Conservation (phyloP, 2,797 vertebrate genomes). For the Rhinoraja longicauda region DNA sequence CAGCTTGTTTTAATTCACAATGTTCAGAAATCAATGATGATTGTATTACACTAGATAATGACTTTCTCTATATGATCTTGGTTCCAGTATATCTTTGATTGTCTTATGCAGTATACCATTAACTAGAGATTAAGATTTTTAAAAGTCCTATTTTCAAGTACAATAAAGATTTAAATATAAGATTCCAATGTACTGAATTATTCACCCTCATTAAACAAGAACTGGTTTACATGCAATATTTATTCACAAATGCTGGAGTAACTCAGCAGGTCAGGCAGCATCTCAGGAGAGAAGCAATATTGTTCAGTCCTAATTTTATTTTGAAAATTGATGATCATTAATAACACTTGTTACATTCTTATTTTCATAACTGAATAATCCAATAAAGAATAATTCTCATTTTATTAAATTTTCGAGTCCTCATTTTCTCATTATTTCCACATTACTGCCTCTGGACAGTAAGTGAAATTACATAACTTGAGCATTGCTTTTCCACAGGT, state of each 20-base stretch:
- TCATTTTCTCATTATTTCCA: no score
- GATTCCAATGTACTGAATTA: background rate
- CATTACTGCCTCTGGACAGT: background rate
- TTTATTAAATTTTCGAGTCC: background rate
- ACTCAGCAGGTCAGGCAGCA: no score
- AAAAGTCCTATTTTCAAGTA: background rate
- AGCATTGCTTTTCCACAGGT: background rate
- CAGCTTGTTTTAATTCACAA: constrained; percentile 43
- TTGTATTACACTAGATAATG: background rate
- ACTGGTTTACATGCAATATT: background rate
- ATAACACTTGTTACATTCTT: background rate
- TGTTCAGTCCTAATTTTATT: background rate
- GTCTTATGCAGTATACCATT: background rate
- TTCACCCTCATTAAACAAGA: background rate
- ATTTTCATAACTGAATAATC: background rate
- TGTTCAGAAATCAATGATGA: constrained; percentile 43
- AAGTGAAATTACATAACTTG: background rate
- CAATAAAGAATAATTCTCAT: background rate
- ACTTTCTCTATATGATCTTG: background rate
- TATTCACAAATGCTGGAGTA: no score
- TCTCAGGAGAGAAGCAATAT: no score
- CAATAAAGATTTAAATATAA: background rate
- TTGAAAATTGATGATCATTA: background rate
- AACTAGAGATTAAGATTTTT: background rate
- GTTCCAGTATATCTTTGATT: background rate